A percentile compares a stretch with the other conserved stretches of the same genome.
Conservation (phyloP, 2,113 vertebrate genomes). For the Onychostruthus taczanowskii region DNA sequence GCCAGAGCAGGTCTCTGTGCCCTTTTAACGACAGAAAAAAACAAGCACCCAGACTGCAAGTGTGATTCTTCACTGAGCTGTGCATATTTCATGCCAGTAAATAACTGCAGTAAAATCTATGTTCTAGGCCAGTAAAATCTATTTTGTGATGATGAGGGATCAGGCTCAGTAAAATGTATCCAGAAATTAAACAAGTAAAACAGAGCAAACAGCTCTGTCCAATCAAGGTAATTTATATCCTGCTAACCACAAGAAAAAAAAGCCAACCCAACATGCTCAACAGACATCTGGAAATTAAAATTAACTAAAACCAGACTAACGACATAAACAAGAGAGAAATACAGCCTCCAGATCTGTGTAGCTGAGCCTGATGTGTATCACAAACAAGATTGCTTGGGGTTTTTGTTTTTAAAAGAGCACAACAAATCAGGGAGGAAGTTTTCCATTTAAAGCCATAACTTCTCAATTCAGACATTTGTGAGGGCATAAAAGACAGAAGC, state of each 20-base stretch:
- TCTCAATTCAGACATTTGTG: neutral
- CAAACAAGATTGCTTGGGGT: neutral
- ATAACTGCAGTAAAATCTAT: neutral
- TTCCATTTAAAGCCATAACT: conserved; percentile 18
- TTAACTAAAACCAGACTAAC: conserved; percentile 41
- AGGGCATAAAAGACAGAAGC: neutral
- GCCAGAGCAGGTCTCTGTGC: neutral
- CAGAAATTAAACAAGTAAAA: conserved; percentile 18
- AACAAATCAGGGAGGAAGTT: neutral
- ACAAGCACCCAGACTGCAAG: neutral
- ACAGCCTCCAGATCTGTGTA: neutral
- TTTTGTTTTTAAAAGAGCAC: conserved; percentile 8
- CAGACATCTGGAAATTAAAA: conserved; percentile 53
- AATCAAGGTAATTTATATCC: conserved; percentile 22
- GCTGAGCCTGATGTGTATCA: conserved; percentile 1
- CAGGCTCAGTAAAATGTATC: neutral
- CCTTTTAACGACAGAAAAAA: neutral
- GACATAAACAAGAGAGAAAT: conserved; percentile 14
- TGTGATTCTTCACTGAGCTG: neutral
- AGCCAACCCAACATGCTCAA: neutral
- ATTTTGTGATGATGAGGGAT: neutral
- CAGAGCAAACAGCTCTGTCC: neutral
- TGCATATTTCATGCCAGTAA: neutral
- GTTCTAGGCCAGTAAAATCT: neutral
- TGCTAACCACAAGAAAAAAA: neutral